Evolutionary conservation across 2,888 invertebrate genomes (phyloP), one percentile per base, ranked within the genome.

Genomic region (Andrena flavipes): DNA sequence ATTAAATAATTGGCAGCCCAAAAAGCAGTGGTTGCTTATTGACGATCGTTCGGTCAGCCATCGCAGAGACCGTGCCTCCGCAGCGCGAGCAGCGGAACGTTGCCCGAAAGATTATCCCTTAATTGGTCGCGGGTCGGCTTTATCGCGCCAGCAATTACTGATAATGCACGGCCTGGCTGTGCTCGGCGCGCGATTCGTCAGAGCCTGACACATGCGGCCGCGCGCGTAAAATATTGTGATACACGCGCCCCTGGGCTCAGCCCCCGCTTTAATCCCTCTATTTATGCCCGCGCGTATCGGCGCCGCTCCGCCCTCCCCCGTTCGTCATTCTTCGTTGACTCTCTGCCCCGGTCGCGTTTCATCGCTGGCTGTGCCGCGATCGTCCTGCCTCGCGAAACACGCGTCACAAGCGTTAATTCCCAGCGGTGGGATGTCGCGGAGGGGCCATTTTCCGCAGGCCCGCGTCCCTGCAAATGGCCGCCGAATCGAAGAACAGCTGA

Each of bases 101-200:
- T 56, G 4, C 20, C 56, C 56, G 26, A 65, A 74, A 73, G 60
- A 76, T 82, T 76, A 81, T 70, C 59, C 62, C 10, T 56, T 64
- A 64, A 60, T 82, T 54, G 64, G 23, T 16, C n/a, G 29, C 48
- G 68, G 8, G 13, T 62, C 48, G 56, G 51, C 23, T 73, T 80
- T 80, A 81, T 69, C 49, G 64, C 60, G 54, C 20, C n/a, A 65
- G 78, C 67, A 78, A 83, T 83, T 83, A 73, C 60, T 35, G 64
- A 78, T 82, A 82, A 82, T 73, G 64, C 51, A 78, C 48, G 42
- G 60, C 23, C 23, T 29, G 59, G 33, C 42, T 49, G 10, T 30
- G 48, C 63, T 60, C 42, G 42, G 42, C n/a, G 2, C 20, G 75
- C 42, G 70, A 76, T 76, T 70, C 76, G 70, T 75, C 69, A 70